These are phyloP conservation scores for Hemibagrus guttatus DNA, from an alignment of 2,797 vertebrate species.

Conservation along the genomic window DNA sequence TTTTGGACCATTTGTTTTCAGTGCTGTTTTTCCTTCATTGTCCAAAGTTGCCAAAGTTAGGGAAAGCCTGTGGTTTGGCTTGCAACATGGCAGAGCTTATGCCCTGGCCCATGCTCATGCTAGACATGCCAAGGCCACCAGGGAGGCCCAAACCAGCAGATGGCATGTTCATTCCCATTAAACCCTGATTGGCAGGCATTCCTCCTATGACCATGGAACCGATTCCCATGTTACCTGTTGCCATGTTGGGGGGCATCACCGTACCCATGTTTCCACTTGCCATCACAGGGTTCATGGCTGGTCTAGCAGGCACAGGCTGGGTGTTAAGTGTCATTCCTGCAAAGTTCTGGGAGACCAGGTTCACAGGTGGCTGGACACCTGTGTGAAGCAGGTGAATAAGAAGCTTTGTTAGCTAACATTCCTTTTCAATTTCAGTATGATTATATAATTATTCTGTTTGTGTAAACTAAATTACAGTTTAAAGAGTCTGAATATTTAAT, in stretches of 20 bases:
- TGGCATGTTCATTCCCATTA: slow-evolving; percentile 78
- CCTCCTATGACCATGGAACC: slow-evolving; percentile 61
- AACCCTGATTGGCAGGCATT: slow-evolving; percentile 70
- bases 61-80: slow-evolving; percentile 98
- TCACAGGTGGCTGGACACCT: slow-evolving; percentile 88
- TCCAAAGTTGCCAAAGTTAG: slow-evolving; percentile 98
- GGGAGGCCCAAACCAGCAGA: slow-evolving; percentile 78
- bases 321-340: slow-evolving; percentile 86
- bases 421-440: not conserved
- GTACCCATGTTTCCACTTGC: slow-evolving; percentile 70
- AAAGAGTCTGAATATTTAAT: not conserved
- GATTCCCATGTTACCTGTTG: slow-evolving; percentile 67
- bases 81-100: slow-evolving; percentile 79
- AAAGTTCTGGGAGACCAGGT: slow-evolving; percentile 87
- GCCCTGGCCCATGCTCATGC: slow-evolving; percentile 75
- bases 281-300: slow-evolving; percentile 78
- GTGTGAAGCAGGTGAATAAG: slow-evolving; percentile 31
- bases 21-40: slow-evolving; percentile 78
- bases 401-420: not conserved
- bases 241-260: slow-evolving; percentile 76
- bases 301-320: slow-evolving; percentile 79
- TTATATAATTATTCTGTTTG: not conserved
- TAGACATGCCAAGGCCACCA: slow-evolving; percentile 73
- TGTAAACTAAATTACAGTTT: too few relatives aligned
- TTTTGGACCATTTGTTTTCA: slow-evolving; percentile 44